Base-by-base conservation (phyloP, 35 echinoderm and acorn worm genomes). In the Patiria miniata region DNA sequence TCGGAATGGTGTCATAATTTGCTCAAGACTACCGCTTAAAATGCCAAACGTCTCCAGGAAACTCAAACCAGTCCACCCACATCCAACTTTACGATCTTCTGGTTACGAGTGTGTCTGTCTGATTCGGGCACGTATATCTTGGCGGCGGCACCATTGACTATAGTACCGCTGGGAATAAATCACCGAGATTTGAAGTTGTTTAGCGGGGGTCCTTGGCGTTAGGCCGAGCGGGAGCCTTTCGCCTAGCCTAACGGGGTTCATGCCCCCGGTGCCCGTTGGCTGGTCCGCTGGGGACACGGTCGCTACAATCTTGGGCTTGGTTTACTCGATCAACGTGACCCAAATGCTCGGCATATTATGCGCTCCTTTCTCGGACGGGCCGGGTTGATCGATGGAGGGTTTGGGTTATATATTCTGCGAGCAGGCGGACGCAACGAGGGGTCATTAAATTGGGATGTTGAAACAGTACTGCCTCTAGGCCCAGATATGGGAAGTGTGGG, bases 311-410 rank as follows among this genome's bases (percentile, higher is more conserved):
- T 73, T 73, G 65, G 29, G 29, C 65, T 73, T 30, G 19, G 65
- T 73, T 47, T 73, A 73, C 65, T 73, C 29, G 65, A 73, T 73
- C 29, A 73, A 73, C 65, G 65, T 73, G 65, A 73, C 65, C 65
- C 34, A 73, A 73, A 73, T 73, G 65, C 65, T 73, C 26, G 65
- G 65, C 65, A 73, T 73, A 73, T 73, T 73, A 73, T 73, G 19
- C 65, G 19, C 21, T 73, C 65, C 65, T 22, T 73, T 73, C 65
- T 32, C 23, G 42, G 42, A 47, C 42, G 42, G 4, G 4, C 4
- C 18, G 65, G 26, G 65, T 28, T 73, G 65, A 73, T 73, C 65
- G 65, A 73, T 73, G 19, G 26, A 47, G 42, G 4, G 4, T 47
- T 47, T 12, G 4, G 4, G 42, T 47, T 47, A 12, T 47, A 47